These are phyloP conservation scores for Enhydra lutris DNA, from an alignment of 2,113 vertebrate species.

Conservation along the genomic window DNA sequence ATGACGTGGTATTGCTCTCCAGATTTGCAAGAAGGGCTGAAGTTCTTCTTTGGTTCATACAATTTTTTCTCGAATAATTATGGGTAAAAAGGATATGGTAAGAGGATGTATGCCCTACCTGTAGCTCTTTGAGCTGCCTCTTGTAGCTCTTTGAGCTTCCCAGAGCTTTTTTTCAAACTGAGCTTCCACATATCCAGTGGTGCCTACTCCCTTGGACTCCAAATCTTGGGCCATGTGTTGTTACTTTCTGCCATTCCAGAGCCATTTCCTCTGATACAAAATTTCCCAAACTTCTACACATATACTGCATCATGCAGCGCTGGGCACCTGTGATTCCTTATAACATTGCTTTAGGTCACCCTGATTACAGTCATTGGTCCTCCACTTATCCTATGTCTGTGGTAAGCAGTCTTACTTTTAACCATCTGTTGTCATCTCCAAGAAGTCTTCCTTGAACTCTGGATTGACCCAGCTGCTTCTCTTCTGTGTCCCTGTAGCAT, in stretches of 20 bases:
- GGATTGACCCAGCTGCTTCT: neutral
- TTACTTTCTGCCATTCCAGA: neutral
- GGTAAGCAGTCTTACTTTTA: neutral
- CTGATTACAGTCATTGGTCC: neutral
- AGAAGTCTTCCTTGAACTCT: neutral
- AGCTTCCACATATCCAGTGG: neutral
- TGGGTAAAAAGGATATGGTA: neutral
- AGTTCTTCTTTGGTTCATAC: neutral
- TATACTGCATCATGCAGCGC: neutral
- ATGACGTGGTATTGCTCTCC: neutral
- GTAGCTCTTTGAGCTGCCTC: neutral
- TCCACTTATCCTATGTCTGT: neutral
- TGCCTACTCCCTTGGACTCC: neutral
- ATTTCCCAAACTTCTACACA: neutral
- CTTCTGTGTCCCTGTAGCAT: neutral
- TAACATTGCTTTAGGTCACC: neutral
- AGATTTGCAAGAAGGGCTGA: neutral
- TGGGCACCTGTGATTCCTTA: neutral
- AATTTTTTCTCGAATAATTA: neutral
- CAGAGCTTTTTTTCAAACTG: neutral
- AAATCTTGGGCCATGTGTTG: neutral
- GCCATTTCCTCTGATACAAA: neutral
- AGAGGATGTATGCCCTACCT: neutral
- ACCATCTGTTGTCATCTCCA: neutral
- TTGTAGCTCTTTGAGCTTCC: neutral